Evolutionary conservation across 2,888 invertebrate genomes (phyloP).

Genomic region (Shargacucullia verbasci): DNA sequence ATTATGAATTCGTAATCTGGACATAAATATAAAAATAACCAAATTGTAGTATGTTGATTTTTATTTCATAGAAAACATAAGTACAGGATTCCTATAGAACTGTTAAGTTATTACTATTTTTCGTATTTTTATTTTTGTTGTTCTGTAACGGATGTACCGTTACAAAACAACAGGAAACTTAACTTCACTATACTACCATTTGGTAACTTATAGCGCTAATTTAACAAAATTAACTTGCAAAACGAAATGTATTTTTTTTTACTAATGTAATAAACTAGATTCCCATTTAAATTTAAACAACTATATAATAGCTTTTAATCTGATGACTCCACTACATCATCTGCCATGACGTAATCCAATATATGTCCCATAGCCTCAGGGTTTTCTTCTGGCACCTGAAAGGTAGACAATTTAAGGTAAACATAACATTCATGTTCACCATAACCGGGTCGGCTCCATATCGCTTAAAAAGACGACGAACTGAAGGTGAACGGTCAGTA

Average conservation of each 20-base stretch:
- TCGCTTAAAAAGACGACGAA: neutral
- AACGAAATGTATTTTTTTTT: no score
- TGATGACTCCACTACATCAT: slow-evolving; percentile 25
- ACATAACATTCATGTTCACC: neutral
- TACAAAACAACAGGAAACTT: no score
- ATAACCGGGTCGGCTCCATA: no score
- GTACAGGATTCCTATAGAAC: slow-evolving; percentile 21
- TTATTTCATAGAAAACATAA: slow-evolving; percentile 39
- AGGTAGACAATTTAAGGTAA: slow-evolving; percentile 11
- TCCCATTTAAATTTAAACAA: neutral
- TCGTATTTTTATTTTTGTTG: no score
- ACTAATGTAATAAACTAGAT: no score
- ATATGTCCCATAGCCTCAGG: slow-evolving; percentile 83
- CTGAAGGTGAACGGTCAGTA: no score
- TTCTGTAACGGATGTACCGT: neutral
- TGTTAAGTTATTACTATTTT: neutral
- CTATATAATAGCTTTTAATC: neutral
- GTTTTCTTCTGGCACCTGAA: slow-evolving; percentile 83
- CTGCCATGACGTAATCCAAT: slow-evolving; percentile 69
- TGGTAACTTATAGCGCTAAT: no score
- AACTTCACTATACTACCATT: no score
- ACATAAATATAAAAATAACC: slow-evolving; percentile 48
- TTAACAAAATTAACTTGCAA: no score
- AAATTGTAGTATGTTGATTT: slow-evolving; percentile 38
- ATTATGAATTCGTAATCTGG: slow-evolving; percentile 55